Conservation (phyloP, 92 coral and sea anemone genomes). For the Epizoanthus fatuus region DNA sequence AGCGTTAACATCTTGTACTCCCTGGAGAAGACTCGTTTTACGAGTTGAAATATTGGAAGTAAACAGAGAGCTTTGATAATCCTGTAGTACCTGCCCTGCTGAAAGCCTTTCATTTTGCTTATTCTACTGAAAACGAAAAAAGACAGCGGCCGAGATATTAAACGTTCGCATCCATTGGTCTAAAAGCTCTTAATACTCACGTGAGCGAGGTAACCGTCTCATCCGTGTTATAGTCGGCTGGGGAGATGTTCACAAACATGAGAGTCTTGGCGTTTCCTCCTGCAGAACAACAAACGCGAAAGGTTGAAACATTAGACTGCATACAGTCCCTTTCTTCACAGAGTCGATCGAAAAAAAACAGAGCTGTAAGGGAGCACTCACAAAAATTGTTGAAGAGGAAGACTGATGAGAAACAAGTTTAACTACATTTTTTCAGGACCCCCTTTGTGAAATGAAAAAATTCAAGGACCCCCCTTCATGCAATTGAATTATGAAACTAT, state of each 20-base stretch:
- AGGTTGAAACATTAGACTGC: neutral
- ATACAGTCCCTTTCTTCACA: neutral
- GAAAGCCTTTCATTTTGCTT: neutral
- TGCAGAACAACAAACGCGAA: conserved; percentile 11
- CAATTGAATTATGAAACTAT: too few species aligned
- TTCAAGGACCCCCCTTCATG: too few species aligned
- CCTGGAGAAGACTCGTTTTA: too few species aligned
- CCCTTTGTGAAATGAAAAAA: too few species aligned
- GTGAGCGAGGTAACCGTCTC: conserved; percentile 98
- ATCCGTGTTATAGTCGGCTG: conserved; percentile 99
- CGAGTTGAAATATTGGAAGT: too few species aligned
- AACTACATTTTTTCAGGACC: too few species aligned
- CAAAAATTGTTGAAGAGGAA: too few species aligned
- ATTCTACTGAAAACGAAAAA: neutral
- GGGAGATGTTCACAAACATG: conserved; percentile 99
- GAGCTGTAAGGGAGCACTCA: too few species aligned
- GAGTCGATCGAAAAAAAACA: neutral
- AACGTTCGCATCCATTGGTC: neutral
- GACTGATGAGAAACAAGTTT: too few species aligned
- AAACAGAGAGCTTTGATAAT: too few species aligned
- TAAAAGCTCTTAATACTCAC: conserved; percentile 59
- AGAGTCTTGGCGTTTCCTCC: conserved; percentile 99
- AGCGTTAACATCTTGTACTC: too few species aligned
- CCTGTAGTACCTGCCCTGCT: too few species aligned
- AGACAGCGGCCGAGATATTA: neutral